Conservation (phyloP, 2,113 vertebrate species). For the Lepus timidus region DNA sequence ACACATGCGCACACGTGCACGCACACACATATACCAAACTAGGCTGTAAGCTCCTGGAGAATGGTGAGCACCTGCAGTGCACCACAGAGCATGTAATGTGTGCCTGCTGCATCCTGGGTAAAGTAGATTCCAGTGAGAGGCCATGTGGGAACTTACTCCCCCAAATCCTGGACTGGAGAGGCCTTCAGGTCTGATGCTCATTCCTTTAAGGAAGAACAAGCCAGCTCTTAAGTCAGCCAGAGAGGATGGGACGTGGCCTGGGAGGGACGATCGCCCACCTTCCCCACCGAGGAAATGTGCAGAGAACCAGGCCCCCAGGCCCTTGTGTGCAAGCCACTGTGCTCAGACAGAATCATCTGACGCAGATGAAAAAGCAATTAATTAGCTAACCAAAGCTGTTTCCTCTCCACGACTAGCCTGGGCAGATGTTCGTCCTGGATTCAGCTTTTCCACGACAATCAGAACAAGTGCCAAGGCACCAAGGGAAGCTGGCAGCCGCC, state of each 20-base stretch:
- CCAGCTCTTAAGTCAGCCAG: background rate
- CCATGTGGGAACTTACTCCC: too few relatives aligned
- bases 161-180: background rate
- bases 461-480: constrained; percentile 25
- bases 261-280: background rate
- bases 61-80: background rate
- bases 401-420: constrained; percentile 57
- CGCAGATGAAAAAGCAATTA: constrained; percentile 66
- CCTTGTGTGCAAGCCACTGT: background rate
- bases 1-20: background rate
- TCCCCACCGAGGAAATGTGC: background rate
- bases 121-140: background rate
- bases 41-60: background rate
- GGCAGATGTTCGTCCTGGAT: constrained; percentile 69
- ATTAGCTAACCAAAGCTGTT: constrained; percentile 68
- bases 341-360: constrained; percentile 53
- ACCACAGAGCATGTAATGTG: too few relatives aligned
- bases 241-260: background rate
- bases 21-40: background rate
- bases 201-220: background rate
- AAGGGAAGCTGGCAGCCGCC: constrained; percentile 1
- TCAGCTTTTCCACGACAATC: constrained; percentile 57
- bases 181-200: background rate
- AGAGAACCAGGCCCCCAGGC: background rate
- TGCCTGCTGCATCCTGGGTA: background rate